Base-by-base conservation (phyloP, 2,888 invertebrate genomes). In the Diplazon laetatorius region DNA sequence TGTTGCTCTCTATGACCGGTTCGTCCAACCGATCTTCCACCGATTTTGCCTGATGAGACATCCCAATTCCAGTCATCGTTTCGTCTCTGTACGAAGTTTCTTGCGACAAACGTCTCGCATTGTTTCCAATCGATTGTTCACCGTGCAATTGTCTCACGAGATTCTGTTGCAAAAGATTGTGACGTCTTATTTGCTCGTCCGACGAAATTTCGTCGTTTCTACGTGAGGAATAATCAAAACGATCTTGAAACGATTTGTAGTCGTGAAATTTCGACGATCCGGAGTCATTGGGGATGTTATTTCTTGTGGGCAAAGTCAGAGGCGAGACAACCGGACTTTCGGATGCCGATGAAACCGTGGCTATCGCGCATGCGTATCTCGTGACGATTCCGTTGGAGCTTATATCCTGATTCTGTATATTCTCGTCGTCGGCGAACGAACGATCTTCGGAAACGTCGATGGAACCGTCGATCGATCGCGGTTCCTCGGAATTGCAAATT, bases 331-430 rank as follows among this genome's bases (percentile, higher is more conserved):
- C 68, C 9, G 85, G 82, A 68, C 83, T 86, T 12, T 85, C 81
- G 12, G 86, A 81, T 1, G 71, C 78, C 1, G 88, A 85, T 0
- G 88, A 87, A 2, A 91, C 86, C 0, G 91, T 91, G 2, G 84
- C 90, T 9, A 90, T 88, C 2, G 90, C 91, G 57, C 88, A 87
- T 0, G 91, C 83, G 63, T 90, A 90, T 16, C 90, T 85, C 5
- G 91, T 91, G 0, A 91, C 87, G 0, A 91, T 82, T 0, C 90
- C 89, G 1, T 84, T 73, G 0, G 88, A 80, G 14, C 89, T 88
- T 60, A 90, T 89, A 30, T 91, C 90, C 66, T 90, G 90, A 66
- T 91, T 90, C 57, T 88, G 82, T 8, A 90, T 90, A 37, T 89
- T 85, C 42, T 85, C 82, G 30, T 87, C 87, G 9, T 87, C 81